Evolutionary conservation across 2,888 invertebrate genomes (phyloP).

Genomic region (Lamellibrachia satsuma): DNA sequence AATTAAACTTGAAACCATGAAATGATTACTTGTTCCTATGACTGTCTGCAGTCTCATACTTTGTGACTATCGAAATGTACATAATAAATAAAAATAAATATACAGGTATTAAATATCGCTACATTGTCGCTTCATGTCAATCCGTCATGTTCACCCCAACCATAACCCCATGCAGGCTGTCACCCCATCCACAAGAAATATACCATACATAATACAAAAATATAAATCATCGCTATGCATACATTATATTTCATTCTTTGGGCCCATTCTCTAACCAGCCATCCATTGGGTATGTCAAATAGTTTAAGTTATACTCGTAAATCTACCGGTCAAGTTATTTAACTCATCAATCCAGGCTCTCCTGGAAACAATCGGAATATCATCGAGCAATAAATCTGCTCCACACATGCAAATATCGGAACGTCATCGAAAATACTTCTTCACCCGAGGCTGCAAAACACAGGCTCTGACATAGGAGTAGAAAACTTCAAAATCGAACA

Average conservation of each 20-base stretch:
- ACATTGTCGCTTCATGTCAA: not conserved
- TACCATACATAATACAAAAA: slow-evolving; percentile 10
- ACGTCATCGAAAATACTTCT: not conserved
- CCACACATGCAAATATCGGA: not conserved
- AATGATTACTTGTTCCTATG: no score
- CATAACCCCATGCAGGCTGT: not conserved
- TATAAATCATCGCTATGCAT: slow-evolving; percentile 10
- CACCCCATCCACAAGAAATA: not conserved
- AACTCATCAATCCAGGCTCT: not conserved
- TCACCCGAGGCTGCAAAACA: no score
- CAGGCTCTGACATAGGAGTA: no score
- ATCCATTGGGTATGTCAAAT: not conserved
- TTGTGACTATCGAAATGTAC: no score
- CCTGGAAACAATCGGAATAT: not conserved
- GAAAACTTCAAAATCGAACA: no score
- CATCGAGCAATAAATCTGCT: slow-evolving; percentile 6
- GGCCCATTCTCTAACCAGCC: not conserved
- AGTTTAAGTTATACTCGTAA: no score
- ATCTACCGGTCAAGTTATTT: not conserved
- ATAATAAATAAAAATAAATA: no score
- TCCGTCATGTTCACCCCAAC: not conserved
- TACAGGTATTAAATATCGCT: not conserved
- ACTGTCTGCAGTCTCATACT: no score
- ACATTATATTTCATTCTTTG: not conserved
- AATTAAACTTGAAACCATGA: no score